Evolutionary conservation across 23 tunicate genomes (phyloP), one percentile per base, ranked within the genome.

Genomic region (Styela plicata): DNA sequence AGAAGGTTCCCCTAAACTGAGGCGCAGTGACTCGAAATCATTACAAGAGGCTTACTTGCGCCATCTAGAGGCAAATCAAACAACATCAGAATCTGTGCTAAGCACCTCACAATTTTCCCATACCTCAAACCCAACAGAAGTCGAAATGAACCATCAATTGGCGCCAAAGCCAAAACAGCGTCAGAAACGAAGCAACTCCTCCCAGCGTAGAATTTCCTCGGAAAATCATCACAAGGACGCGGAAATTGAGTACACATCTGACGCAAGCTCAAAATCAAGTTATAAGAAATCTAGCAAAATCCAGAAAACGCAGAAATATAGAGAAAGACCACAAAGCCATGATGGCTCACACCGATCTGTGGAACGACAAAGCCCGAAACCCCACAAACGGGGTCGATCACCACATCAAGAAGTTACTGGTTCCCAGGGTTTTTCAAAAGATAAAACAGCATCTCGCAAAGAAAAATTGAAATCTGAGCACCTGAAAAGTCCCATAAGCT

Each of bases 1-100:
- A 7, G 57, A 13, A 44, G 13, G 10, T 5, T 44, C 57, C 13
- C 57, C 57, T 7, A 44, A 44, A 44, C 57, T 44, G 10, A 44
- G 57, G 13, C 57, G 57, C 7, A 44, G 13, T 13, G 57, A 44
- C 13, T 71, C 77, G 17, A 34, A 33, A 26, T 33, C 77, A 5
- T 71, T 71, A 34, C 77, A 30, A 32, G 34, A 71, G 29, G 77
- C 77, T 33, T 71, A 71, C 77, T 34, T 28, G 23, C 36, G 77
- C 37, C 77, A 71, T 71, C 34, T 71, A 71, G 77, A 26, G 34
- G 77, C 77, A 13, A 71, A 44, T 44, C 57, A 44, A 44, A 44
- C 57, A 44, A 44, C 57, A 13, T 44, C 57, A 13, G 57, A 44
- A 44, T 44, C 57, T 44, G 13, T 44, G 57, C 13, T 44, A 44